Conservation (phyloP, 2,888 invertebrate genomes). For the Tachina fera region DNA sequence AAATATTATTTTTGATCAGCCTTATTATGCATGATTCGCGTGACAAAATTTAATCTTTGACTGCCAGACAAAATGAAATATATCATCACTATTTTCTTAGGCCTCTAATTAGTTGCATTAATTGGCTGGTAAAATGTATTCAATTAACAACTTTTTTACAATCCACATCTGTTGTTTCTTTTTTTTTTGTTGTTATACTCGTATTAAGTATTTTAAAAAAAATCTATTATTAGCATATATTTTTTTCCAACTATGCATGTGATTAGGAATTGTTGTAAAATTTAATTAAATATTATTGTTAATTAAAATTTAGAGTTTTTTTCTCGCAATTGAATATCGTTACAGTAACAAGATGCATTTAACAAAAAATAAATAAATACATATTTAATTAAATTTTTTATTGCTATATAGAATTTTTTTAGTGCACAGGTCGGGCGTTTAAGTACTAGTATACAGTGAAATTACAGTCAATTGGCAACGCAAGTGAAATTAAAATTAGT, state of each 20-base stretch:
- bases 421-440: no score
- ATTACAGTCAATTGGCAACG: no score
- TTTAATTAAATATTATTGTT: neutral
- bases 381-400: no score
- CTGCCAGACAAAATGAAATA: neutral
- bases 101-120: neutral
- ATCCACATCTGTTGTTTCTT: neutral
- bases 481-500: no score
- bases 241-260: neutral
- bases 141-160: neutral
- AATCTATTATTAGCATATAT: slow-evolving; percentile 2
- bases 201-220: no score
- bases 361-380: neutral
- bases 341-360: neutral
- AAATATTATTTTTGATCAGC: no score
- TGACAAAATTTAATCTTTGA: neutral
- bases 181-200: neutral
- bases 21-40: no score
- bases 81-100: neutral
- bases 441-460: no score
- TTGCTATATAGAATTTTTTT: no score
- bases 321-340: neutral
- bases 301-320: neutral
- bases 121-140: slow-evolving; percentile 14
- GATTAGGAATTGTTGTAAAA: neutral